phyloP scores from a whole-genome alignment of 30 jellyfish, hydroid and myxozoan species.

The Chironex yamaguchii region DNA sequence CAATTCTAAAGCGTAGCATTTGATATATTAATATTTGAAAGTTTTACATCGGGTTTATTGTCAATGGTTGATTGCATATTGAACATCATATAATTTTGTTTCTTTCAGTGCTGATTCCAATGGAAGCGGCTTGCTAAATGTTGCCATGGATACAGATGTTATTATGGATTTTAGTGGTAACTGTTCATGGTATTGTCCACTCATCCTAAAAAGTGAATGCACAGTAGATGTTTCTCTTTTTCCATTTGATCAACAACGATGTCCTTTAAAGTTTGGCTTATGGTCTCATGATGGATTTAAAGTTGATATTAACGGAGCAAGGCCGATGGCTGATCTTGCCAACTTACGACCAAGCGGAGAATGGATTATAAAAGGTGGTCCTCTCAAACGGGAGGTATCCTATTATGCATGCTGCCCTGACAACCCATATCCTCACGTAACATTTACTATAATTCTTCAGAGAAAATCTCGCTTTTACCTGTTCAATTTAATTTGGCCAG shows the following conservation, averaged over 20 bases:
- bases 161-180: neutral
- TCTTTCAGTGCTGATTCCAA: slow-evolving; percentile 12
- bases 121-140: slow-evolving; percentile 4
- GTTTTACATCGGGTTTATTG: too few species aligned
- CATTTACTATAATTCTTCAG: neutral
- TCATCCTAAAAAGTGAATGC: slow-evolving; percentile 6
- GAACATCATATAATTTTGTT: too few species aligned
- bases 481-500: neutral
- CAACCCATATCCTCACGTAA: slow-evolving; percentile 2
- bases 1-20: too few species aligned
- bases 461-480: neutral
- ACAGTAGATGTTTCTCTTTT: slow-evolving; percentile 3
- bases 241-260: slow-evolving; percentile 14
- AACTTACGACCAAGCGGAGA: neutral
- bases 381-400: neutral
- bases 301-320: neutral
- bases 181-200: slow-evolving; percentile 13
- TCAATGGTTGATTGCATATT: too few species aligned
- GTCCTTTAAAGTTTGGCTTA: slow-evolving; percentile 17
- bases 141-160: slow-evolving; percentile 13
- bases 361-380: neutral
- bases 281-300: slow-evolving; percentile 15
- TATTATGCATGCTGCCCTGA: slow-evolving; percentile 6
- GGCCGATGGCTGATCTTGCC: neutral
- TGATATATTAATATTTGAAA: too few species aligned